phyloP scores from a whole-genome alignment of 2,113 vertebrate genomes.

The Pteropus alecto region DNA sequence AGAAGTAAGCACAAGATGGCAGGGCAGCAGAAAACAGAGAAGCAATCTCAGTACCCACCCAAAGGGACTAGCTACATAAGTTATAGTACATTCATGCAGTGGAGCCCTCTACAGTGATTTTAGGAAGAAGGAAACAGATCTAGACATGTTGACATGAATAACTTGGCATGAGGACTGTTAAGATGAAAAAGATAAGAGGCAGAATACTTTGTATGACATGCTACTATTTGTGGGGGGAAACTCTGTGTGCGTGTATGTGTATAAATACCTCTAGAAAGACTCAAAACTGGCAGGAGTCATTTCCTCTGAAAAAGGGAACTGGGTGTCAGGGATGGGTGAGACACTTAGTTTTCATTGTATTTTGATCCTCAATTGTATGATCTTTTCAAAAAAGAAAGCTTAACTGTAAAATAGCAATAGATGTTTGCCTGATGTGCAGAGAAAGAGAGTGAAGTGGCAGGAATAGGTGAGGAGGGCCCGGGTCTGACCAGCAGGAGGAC shows the following conservation, averaged over 20 bases:
- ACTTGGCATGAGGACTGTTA: not conserved
- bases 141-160: not conserved
- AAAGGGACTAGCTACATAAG: not conserved
- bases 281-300: not conserved
- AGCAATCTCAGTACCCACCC: not conserved
- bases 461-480: not conserved
- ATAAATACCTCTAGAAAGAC: not conserved
- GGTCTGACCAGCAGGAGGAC: not conserved
- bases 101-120: not conserved
- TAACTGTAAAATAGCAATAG: not conserved
- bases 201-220: not conserved
- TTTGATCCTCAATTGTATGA: not conserved
- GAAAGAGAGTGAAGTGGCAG: not conserved
- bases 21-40: not conserved
- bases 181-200: not conserved
- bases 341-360: not conserved
- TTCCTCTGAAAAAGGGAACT: not conserved
- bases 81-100: too few species aligned
- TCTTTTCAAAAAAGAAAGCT: not conserved
- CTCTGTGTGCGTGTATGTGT: not conserved
- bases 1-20: too few species aligned
- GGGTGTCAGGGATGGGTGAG: not conserved
- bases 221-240: not conserved
- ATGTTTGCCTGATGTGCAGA: not conserved
- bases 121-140: not conserved